Base-by-base conservation (phyloP, 2,888 invertebrate genomes). In the Caenorhabditis doughertyi region DNA sequence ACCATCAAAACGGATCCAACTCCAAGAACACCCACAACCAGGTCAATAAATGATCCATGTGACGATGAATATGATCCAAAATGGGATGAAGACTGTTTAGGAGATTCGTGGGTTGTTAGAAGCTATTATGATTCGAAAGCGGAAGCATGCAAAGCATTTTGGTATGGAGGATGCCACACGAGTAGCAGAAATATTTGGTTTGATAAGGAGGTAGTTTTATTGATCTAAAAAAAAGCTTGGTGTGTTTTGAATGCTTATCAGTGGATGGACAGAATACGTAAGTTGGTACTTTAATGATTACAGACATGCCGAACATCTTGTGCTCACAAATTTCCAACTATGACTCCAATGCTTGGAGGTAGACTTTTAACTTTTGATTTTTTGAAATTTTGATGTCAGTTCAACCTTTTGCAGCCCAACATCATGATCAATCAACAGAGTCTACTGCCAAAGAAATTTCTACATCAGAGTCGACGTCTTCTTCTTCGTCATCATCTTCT, bases 111-210 rank as follows among this genome's bases (percentile, higher is more conserved):
- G 86, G 71, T 58, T 27, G 72, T 81, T 23, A 62, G 86, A 74
- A 76, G 76, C 49, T 76, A 85, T 55, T 83, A 67, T 35, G 79
- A 84, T 25, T 3, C 49, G 8, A 81, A 73, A 25, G 67, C 74
- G 0, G 58, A 62, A 16, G 16, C 62, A 4, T 86, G 85, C 42
- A 86, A 86, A 35, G 62, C 74, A 29, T 88, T 89, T 70, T 88
- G 85, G 86, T 89, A 85, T 65, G 89, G 88, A 42, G 88, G 88
- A 55, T 89, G 89, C 60, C 71, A 71, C 4, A 83, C 86, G 13
- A 79, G 76, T 21, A 84, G 84, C 25, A 58, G 85, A 18, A 89
- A 89, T 62, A 79, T 88, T 4, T 86, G 85, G 85, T 82, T 79
- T 56, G 84, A 86, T 49, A 79, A 79, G 68, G 76, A 85, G 67